Base-by-base conservation (phyloP, 2,797 vertebrate species). In the Myotis vivesi region DNA sequence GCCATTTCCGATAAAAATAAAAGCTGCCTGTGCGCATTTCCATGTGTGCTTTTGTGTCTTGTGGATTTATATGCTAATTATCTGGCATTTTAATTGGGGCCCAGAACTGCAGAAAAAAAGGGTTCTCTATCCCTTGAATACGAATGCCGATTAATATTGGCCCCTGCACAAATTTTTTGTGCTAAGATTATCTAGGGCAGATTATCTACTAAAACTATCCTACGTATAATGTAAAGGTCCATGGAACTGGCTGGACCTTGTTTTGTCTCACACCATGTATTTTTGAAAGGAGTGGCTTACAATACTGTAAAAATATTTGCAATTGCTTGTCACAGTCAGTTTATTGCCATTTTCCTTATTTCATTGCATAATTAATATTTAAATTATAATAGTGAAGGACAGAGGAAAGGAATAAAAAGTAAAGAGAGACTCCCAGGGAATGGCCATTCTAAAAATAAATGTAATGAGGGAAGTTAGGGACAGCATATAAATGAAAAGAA, bases 401-500 rank as follows among this genome's bases (percentile, higher is more conserved):
- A 84, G n/a, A 30, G 25, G 93, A 82, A 82, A 92, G 33, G 19
- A 23, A 87, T 23, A 19, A 46, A 1, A 79, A 79, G 30, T 79
- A 59, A 59, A 81, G 64, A 89, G 8, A 88, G 41, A 51, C 3
- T 68, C 49, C 55, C 76, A 95, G 73, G 59, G 38, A 95, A 46
- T 57, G 17, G 20, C n/a, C 1, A 11, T 92, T 89, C 46, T 87
- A 79, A 96, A 97, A 93, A 94, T 94, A 94, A 93, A 73, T 69
- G 46, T 2, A 36, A 89, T 19, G 19, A 75, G 53, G 38, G 25
- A 88, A 49, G 87, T 41, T 73, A 89, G n/a, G 19, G 28, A 93
- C 68, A 91, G 0, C 69, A 92, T 30, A 3, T 13, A 96, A 87
- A 2, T 55, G 36, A 82, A 94, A 96, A 96, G 93, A 93, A 83